Conservation (phyloP, 2,888 invertebrate species). For the Bombylius major region DNA sequence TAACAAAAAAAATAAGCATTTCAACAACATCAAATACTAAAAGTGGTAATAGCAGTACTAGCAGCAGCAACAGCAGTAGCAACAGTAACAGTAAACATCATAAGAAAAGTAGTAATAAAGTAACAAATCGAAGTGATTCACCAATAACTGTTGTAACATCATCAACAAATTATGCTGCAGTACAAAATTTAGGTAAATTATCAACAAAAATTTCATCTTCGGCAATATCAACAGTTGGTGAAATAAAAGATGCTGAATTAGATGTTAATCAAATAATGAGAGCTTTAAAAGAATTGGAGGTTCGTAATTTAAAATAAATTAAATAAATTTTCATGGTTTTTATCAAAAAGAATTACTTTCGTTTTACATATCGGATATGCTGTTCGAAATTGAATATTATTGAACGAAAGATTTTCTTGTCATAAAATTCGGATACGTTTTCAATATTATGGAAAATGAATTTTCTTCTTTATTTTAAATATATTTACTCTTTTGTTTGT, state of each 20-base stretch:
- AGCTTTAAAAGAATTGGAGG: constrained; percentile 37
- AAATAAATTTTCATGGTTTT: too few species aligned
- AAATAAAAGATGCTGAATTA: constrained; percentile 15
- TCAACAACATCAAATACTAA: constrained; percentile 3
- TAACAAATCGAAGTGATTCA: too few species aligned
- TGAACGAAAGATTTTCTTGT: too few species aligned
- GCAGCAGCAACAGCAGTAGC: constrained; percentile 7
- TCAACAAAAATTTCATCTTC: background rate
- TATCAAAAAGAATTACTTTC: too few species aligned
- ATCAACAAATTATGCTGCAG: background rate
- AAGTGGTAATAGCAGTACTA: constrained; percentile 4
- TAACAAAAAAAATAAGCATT: constrained; percentile 7
- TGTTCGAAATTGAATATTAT: too few species aligned
- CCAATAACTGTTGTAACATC: background rate
- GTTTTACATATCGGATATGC: too few species aligned
- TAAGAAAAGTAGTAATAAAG: background rate
- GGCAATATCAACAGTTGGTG: background rate
- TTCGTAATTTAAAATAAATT: constrained; percentile 1
- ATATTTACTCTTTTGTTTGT: background rate
- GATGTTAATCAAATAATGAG: constrained; percentile 40
- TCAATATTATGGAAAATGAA: background rate
- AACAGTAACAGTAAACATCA: background rate
- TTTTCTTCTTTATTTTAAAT: background rate
- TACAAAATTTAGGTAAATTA: constrained; percentile 2
- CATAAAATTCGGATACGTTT: too few species aligned